phyloP scores from a whole-genome alignment of 2,888 invertebrate genomes.

The Psylliodes chrysocephalus region DNA sequence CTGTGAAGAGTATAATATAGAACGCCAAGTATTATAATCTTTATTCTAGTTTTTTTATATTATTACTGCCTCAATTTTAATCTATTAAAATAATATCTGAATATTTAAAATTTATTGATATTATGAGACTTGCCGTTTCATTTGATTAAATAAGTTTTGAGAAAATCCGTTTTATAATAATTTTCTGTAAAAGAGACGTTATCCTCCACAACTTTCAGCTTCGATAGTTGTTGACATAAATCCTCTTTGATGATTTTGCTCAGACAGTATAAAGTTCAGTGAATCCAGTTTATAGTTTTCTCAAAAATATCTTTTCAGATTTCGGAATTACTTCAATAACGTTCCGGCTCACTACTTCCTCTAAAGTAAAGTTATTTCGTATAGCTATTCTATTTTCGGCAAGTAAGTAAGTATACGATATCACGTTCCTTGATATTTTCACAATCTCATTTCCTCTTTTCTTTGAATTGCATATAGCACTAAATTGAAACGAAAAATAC shows the following conservation, averaged over 20 bases:
- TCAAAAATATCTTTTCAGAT: neutral
- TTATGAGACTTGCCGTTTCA: no score
- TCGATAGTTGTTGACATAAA: neutral
- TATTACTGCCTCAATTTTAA: no score
- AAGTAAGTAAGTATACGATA: conserved; percentile 9
- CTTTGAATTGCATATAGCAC: conserved; percentile 8
- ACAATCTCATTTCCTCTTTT: conserved; percentile 13
- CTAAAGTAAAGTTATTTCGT: conserved; percentile 1
- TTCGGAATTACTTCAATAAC: conserved; percentile 5
- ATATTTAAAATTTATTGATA: no score
- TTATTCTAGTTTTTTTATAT: no score
- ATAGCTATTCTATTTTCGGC: neutral
- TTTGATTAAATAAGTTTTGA: no score
- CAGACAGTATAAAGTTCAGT: neutral
- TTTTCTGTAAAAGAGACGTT: no score
- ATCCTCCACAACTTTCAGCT: no score
- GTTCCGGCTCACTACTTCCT: conserved; percentile 5
- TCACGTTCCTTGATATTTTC: conserved; percentile 18
- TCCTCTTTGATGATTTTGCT: neutral
- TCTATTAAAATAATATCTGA: no score
- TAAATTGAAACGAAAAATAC: conserved; percentile 13
- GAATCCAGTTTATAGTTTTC: conserved; percentile 1
- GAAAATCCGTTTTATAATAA: no score
- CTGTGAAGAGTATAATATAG: no score
- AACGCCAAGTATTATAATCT: no score